Evolutionary conservation across 2,113 vertebrate genomes (phyloP).

Genomic region (Xyliphius kryptos): DNA sequence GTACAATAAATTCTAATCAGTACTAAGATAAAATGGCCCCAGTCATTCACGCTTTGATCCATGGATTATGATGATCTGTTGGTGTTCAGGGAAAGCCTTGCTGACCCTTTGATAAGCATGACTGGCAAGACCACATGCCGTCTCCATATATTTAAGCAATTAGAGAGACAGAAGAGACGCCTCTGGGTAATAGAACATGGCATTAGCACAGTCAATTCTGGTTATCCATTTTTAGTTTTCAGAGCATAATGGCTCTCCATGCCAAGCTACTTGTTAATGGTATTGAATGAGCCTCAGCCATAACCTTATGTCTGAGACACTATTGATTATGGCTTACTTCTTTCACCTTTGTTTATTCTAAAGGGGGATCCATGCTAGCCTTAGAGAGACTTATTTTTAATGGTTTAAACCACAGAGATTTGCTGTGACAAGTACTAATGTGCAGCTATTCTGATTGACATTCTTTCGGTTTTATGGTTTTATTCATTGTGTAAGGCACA

Average conservation of each 20-base stretch:
- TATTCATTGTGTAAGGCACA: too few species aligned
- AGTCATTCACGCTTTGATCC: neutral
- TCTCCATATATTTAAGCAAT: constrained; percentile 35
- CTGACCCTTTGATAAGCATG: constrained; percentile 13
- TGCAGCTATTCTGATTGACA: too few species aligned
- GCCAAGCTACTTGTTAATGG: constrained; percentile 28
- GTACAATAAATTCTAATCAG: too few species aligned
- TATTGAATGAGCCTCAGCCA: constrained; percentile 34
- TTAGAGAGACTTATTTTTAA: constrained; percentile 31
- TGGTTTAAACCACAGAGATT: constrained; percentile 44
- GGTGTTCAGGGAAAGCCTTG: neutral
- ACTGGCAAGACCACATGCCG: constrained; percentile 20
- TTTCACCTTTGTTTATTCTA: constrained; percentile 30
- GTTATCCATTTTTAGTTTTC: constrained; percentile 27
- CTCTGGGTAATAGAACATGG: constrained; percentile 12
- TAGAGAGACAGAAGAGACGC: constrained; percentile 6
- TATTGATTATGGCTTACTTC: constrained; percentile 42
- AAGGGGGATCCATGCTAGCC: constrained; percentile 9
- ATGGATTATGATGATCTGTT: neutral
- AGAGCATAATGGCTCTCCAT: constrained; percentile 28
- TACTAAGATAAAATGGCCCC: too few species aligned
- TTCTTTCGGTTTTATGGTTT: too few species aligned
- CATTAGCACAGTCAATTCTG: constrained; percentile 13
- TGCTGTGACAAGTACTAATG: constrained; percentile 26
- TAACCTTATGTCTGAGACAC: constrained; percentile 20